Percentiles rank a stretch among this genome's conserved stretches.
phyloP scores from a whole-genome alignment of 2,113 vertebrate genomes.

The Nematolebias whitei region DNA sequence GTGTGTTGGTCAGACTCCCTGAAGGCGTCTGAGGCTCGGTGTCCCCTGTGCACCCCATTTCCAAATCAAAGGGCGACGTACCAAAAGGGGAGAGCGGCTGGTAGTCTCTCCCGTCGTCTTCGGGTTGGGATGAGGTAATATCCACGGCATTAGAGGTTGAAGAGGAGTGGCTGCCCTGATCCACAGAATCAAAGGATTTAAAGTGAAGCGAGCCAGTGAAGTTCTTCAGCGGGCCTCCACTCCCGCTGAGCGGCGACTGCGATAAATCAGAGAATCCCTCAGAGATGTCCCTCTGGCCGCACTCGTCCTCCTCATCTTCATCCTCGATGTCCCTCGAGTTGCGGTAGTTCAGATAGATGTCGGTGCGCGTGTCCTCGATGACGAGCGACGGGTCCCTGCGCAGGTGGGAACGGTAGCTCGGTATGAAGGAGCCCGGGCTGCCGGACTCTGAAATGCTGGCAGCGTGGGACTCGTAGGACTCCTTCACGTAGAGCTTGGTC shows the following conservation, averaged over 20 bases:
- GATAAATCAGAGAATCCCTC: slow-evolving; percentile 86
- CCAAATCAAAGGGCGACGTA: slow-evolving; percentile 86
- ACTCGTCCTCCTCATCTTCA: slow-evolving; percentile 67
- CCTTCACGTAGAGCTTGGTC: slow-evolving; percentile 93
- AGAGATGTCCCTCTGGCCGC: slow-evolving; percentile 72
- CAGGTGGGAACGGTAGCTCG: slow-evolving; percentile 51
- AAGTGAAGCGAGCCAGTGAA: slow-evolving; percentile 78
- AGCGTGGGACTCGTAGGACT: slow-evolving; percentile 81
- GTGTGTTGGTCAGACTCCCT: slow-evolving; percentile 86
- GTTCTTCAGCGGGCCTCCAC: slow-evolving; percentile 59
- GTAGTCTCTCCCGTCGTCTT: slow-evolving; percentile 80
- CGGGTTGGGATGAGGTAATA: slow-evolving; percentile 39
- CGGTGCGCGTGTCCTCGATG: slow-evolving; percentile 55
- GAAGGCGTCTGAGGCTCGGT: slow-evolving; percentile 72
- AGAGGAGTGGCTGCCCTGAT: slow-evolving; percentile 83
- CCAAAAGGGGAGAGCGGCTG: slow-evolving; percentile 89
- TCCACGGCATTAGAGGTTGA: slow-evolving; percentile 81
- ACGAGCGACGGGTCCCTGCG: slow-evolving; percentile 56
- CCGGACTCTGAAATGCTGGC: slow-evolving; percentile 63
- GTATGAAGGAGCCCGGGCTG: slow-evolving; percentile 54
- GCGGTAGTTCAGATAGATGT: slow-evolving; percentile 82
- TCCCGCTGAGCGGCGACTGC: slow-evolving; percentile 70
- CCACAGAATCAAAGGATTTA: slow-evolving; percentile 86
- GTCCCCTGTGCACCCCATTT: slow-evolving; percentile 67
- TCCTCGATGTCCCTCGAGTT: slow-evolving; percentile 75